Base-by-base conservation (phyloP, 2,113 vertebrate genomes). In the Psilopogon haemacephalus region DNA sequence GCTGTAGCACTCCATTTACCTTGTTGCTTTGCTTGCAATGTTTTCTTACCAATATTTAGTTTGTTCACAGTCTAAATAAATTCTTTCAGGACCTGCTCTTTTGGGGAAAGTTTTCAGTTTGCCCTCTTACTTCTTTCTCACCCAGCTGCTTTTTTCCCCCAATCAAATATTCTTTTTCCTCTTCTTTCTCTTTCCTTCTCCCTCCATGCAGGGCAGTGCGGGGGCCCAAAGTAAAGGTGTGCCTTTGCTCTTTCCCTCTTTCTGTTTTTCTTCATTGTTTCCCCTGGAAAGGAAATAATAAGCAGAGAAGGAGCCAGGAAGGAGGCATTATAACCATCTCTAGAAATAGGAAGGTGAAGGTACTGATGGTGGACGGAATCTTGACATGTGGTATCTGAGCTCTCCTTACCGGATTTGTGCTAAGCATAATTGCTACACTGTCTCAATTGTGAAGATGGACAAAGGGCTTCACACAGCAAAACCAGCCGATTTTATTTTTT, bases 1-100 rank as follows among this genome's bases (percentile, higher is more conserved):
- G 64, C 71, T 1, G 4, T 30, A 56, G 28, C 28, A 59, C 42
- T 84, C 58, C 13, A 15, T 82, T 93, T 78, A 74, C 17, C 21
- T 30, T 58, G 11, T 75, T 86, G 42, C 54, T 90, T 81, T 84
- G 52, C 40, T 76, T 56, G 18, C n/a, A 4, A 3, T 46, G 5
- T 71, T 92, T 92, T 84, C 67, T 70, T 72, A 42, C 8, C 27
- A 46, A 35, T 81, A 81, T 74, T 92, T 88, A 71, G 3, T 64
- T 90, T 89, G 28, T 55, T 87, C 63, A n/a, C 2, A 1, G 71
- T 82, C 88, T 65, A 37, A 71, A 9, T 64, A 64, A 80, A 71
- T 81, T 63, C 77, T 35, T 46, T 5, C 15, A 60, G 42, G 56
- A 56, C 54, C 55, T 72, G 30, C 17, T 89, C 26, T 90, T 89